Evolutionary conservation across 1,140 invertebrate species (phyloP), one percentile per base, ranked within the genome.

Genomic region (Cherax quadricarinatus): DNA sequence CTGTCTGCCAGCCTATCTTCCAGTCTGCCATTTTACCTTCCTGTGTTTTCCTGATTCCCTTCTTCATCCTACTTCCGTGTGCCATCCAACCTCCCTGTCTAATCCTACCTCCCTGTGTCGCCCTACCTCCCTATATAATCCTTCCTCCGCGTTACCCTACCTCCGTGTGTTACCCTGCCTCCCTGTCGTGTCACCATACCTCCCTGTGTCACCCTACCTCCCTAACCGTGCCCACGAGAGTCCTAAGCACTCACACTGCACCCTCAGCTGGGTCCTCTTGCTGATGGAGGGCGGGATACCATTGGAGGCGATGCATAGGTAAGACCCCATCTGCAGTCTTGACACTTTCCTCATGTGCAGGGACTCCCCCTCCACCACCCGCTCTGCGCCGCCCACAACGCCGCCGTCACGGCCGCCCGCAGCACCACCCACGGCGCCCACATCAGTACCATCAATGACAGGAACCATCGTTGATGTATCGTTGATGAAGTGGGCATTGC

Each of bases 241-340:
- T 57, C 30, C 30, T 57, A 1, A 57, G 53, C 9, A 97, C 97
- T 98, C 96, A 98, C 98, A 98, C 95, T 98, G 98, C 86, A 98
- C 97, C 95, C 97, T 97, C 57, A 98, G 96, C 81, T 97, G 97
- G 92, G 98, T 97, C 94, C 98, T 95, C 95, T 98, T 98, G 95
- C 97, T 98, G 94, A 98, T 97, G 21, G 97, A 97, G 51, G 98
- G 98, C 90, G 97, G 98, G 53, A 98, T 97, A 95, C 98, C 98
- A 95, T 98, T 98, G 94, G 97, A 97, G 53, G 97, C 97, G 94
- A 98, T 98, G 95, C 97, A 98, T 92, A 98, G 96, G 95, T 98
- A 98, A 48, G 97, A 97, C 78, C 97, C 97, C 97, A 98, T 98
- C 96, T 98, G 97, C 94, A 96, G 96, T 88, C 97, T 96, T 94